phyloP scores from a whole-genome alignment of 2,797 vertebrate genomes.

The Pangasius sanitwongsei region DNA sequence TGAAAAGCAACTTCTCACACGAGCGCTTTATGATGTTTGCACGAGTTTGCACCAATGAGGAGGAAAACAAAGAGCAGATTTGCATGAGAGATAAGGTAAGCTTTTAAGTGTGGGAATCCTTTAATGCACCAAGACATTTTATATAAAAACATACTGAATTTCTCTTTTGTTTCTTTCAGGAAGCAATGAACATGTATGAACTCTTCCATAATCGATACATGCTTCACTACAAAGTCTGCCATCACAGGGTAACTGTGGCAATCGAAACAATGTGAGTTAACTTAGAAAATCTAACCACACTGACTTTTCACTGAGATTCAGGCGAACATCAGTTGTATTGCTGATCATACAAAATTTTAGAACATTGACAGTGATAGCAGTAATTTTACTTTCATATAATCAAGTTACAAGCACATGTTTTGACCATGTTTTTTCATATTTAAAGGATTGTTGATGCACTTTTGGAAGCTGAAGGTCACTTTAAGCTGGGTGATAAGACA shows the following conservation, averaged over 20 bases:
- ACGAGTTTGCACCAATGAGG: not conserved
- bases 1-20: slow-evolving; percentile 33
- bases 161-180: not conserved
- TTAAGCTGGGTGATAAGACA: not conserved
- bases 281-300: not conserved
- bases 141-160: not conserved
- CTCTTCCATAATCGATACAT: slow-evolving; percentile 25
- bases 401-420: not conserved
- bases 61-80: not conserved
- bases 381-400: not conserved
- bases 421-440: not conserved
- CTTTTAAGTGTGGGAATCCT: not conserved
- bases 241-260: slow-evolving; percentile 29
- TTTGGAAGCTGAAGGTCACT: not conserved
- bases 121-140: not conserved
- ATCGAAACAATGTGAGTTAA: slow-evolving; percentile 26
- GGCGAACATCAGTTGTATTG: not conserved
- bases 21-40: slow-evolving; percentile 34
- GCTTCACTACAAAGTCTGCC: slow-evolving; percentile 4
- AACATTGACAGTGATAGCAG: not conserved
- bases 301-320: not conserved
- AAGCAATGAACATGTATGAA: slow-evolving; percentile 37
- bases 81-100: slow-evolving; percentile 41
- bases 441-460: slow-evolving; percentile 21
- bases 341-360: not conserved